These are phyloP conservation scores for Steromphala cineraria DNA, from an alignment of 2,888 invertebrate species.

Conservation along the genomic window DNA sequence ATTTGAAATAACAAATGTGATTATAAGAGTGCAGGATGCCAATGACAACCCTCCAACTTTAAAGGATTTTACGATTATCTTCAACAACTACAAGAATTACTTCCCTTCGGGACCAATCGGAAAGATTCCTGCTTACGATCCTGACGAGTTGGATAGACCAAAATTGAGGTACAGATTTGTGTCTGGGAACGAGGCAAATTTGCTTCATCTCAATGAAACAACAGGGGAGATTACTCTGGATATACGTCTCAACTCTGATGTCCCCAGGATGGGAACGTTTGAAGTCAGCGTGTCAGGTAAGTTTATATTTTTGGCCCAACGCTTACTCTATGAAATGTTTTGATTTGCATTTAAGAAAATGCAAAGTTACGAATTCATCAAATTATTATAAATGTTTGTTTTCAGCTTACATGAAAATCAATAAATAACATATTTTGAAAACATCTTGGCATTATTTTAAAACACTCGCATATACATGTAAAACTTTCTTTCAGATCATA, in stretches of 20 bases:
- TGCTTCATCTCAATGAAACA: slow-evolving; percentile 88
- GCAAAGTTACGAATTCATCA: not conserved
- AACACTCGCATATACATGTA: too few species aligned
- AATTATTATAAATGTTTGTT: too few species aligned
- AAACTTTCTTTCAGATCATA: too few species aligned
- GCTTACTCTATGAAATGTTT: not conserved
- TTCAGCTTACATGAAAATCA: too few species aligned
- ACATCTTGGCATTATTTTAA: too few species aligned
- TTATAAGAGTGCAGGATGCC: slow-evolving; percentile 92
- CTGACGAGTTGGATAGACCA: slow-evolving; percentile 88
- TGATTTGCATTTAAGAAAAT: not conserved
- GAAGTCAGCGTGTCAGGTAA: slow-evolving; percentile 91
- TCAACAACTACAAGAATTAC: slow-evolving; percentile 95
- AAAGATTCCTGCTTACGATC: slow-evolving; percentile 93
- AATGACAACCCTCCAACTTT: slow-evolving; percentile 94
- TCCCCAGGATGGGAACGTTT: slow-evolving; percentile 94
- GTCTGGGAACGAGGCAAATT: slow-evolving; percentile 93
- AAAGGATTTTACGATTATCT: slow-evolving; percentile 92
- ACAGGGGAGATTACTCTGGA: slow-evolving; percentile 87
- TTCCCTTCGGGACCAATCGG: slow-evolving; percentile 95
- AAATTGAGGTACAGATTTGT: slow-evolving; percentile 88
- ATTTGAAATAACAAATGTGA: slow-evolving; percentile 90
- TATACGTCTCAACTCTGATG: slow-evolving; percentile 95
- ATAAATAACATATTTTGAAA: too few species aligned
- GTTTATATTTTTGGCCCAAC: slow-evolving; percentile 25